Conservation (phyloP, 2,113 vertebrate genomes). For the Sinocyclocheilus anophthalmus region DNA sequence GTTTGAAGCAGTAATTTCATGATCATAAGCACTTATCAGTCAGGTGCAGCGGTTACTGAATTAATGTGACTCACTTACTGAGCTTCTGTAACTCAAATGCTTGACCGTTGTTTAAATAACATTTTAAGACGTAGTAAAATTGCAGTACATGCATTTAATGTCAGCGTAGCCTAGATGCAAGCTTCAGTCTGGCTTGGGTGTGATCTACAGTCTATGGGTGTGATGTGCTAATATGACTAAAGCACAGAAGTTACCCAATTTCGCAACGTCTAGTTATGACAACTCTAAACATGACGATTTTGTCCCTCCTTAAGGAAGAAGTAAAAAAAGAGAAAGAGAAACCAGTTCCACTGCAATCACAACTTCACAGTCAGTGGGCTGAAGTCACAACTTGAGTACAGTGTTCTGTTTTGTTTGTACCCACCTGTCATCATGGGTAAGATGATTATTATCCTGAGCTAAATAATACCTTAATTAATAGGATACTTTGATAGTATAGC, state of each 20-base stretch:
- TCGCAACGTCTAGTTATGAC: background rate
- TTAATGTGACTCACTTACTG: too few relatives aligned
- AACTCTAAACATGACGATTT: background rate
- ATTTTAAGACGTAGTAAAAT: too few relatives aligned
- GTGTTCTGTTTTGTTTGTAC: background rate
- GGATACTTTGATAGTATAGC: background rate
- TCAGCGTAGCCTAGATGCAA: too few relatives aligned
- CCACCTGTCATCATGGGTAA: constrained; percentile 55
- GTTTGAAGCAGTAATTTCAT: too few relatives aligned
- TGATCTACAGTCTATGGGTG: too few relatives aligned
- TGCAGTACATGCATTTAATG: too few relatives aligned
- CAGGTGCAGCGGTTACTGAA: too few relatives aligned
- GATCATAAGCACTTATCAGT: too few relatives aligned
- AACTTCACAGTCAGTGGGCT: background rate
- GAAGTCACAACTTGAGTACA: background rate
- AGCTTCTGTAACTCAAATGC: too few relatives aligned
- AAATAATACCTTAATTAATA: background rate
- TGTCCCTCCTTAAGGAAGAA: background rate
- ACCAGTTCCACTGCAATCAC: background rate
- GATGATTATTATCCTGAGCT: background rate
- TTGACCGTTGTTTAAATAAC: too few relatives aligned
- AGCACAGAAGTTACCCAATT: background rate
- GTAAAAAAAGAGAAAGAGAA: background rate
- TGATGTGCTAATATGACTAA: too few relatives aligned
- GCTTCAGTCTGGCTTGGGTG: too few relatives aligned